Evolutionary conservation across 1,140 invertebrate genomes (phyloP).

Genomic region (Aphis gossypii): DNA sequence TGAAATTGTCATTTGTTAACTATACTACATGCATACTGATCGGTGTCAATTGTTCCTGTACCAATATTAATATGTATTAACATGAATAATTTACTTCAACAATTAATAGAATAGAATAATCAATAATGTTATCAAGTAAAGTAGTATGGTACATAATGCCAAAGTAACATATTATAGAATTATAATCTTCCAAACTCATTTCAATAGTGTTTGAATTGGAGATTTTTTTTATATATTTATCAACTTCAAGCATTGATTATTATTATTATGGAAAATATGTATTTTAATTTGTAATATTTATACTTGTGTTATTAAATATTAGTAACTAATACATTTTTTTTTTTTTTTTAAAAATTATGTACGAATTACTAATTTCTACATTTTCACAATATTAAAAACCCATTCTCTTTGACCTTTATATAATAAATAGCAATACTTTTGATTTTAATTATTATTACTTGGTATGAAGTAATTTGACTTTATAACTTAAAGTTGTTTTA

Average conservation of each 20-base stretch:
- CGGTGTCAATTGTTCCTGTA: not conserved
- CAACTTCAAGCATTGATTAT: no score
- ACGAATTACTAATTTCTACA: not conserved
- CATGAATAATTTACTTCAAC: not conserved
- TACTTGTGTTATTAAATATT: not conserved
- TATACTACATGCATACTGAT: not conserved
- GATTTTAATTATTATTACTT: not conserved
- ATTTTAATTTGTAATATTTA: no score
- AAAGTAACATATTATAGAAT: not conserved
- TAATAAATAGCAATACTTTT: not conserved
- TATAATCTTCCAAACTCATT: not conserved
- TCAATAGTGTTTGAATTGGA: not conserved
- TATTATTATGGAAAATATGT: no score
- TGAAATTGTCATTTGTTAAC: not conserved
- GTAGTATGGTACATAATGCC: not conserved
- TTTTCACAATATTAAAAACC: not conserved
- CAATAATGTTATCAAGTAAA: not conserved
- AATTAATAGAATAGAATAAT: not conserved
- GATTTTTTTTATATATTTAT: no score
- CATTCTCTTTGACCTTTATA: not conserved
- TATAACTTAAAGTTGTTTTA: not conserved
- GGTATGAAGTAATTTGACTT: not conserved
- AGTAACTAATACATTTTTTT: not conserved
- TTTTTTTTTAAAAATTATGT: no score
- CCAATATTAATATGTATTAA: not conserved